phyloP scores from a whole-genome alignment of 1,140 invertebrate species.

The Pseudomyrmex gracilis region DNA sequence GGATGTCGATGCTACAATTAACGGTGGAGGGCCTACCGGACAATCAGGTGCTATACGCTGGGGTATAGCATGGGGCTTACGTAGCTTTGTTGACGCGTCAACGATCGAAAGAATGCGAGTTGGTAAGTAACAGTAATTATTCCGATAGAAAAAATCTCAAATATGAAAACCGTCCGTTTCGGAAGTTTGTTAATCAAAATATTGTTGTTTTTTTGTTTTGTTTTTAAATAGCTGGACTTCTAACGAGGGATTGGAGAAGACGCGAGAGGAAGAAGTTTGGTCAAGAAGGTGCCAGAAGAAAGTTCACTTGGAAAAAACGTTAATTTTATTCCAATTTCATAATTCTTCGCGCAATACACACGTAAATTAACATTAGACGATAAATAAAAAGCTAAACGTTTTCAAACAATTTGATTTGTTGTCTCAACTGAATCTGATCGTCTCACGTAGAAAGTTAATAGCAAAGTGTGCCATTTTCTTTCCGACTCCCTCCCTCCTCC shows the following conservation, averaged over 20 bases:
- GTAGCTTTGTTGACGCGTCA: slow-evolving; percentile 92
- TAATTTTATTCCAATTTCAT: slow-evolving; percentile 83
- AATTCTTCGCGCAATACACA: slow-evolving; percentile 19
- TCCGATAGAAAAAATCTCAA: no score
- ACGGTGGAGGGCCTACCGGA: slow-evolving; percentile 89
- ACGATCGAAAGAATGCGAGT: slow-evolving; percentile 95
- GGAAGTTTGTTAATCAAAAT: not conserved
- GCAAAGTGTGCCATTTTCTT: not conserved
- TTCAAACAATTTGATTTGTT: not conserved
- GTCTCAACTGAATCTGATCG: no score
- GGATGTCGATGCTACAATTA: slow-evolving; percentile 93
- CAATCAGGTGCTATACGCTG: slow-evolving; percentile 94
- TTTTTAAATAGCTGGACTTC: slow-evolving; percentile 92
- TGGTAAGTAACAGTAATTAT: slow-evolving; percentile 85
- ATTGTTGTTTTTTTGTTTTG: no score
- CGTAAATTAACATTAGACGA: slow-evolving; percentile 48
- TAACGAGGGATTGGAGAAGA: slow-evolving; percentile 92
- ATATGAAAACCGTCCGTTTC: no score
- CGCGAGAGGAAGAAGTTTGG: slow-evolving; percentile 98
- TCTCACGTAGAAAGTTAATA: not conserved
- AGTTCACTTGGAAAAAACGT: slow-evolving; percentile 97
- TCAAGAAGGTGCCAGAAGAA: slow-evolving; percentile 95
- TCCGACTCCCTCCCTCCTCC: no score
- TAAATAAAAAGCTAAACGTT: not conserved
- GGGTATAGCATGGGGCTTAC: slow-evolving; percentile 92